Evolutionary conservation across 1,140 invertebrate genomes (phyloP).

Genomic region (Drosophila gunungcola): DNA sequence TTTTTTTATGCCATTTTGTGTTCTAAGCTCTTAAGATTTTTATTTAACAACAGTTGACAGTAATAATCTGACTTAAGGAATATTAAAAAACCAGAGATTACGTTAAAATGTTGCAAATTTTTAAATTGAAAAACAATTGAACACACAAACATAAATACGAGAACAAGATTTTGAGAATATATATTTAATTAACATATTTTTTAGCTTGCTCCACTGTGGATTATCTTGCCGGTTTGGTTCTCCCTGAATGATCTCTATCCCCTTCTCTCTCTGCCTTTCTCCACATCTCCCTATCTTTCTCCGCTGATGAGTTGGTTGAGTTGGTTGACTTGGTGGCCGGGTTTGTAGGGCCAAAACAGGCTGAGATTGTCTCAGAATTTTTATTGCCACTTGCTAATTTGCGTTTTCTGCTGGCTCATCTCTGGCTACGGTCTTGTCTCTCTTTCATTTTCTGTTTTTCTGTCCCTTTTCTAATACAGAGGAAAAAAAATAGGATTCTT

Average conservation of each 20-base stretch:
- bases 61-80: no score
- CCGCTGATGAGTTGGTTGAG: conserved; percentile 13
- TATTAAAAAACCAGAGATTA: no score
- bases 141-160: no score
- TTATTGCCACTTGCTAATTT: conserved; percentile 63
- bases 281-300: conserved; percentile 14
- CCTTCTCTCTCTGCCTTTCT: background rate
- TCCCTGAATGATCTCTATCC: conserved; percentile 39
- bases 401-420: conserved; percentile 29
- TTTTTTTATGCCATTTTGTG: no score
- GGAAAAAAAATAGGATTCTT: background rate
- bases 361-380: conserved; percentile 43
- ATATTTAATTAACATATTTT: background rate
- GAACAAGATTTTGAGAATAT: no score
- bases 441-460: background rate
- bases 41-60: no score
- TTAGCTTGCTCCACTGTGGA: conserved; percentile 40
- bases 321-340: conserved; percentile 20
- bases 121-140: no score
- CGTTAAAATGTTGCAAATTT: no score
- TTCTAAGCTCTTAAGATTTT: no score
- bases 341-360: conserved; percentile 33
- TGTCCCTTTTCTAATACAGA: conserved; percentile 10
- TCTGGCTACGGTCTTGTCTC: background rate
- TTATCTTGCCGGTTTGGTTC: conserved; percentile 44